These are phyloP conservation scores for Thalassarche chlororhynchos DNA, from an alignment of 2,113 vertebrate genomes.

Conservation along the genomic window DNA sequence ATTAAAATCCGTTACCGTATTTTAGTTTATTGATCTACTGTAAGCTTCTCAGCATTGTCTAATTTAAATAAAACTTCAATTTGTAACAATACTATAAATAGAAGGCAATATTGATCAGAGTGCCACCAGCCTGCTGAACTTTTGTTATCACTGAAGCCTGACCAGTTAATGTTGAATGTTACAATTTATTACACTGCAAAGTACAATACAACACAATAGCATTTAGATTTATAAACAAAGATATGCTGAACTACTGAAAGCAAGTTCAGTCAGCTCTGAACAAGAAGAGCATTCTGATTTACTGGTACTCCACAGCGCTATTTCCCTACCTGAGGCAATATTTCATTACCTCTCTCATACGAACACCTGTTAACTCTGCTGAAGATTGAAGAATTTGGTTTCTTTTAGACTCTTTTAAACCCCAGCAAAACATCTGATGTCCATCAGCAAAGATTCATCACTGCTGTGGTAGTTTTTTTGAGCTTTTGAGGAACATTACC, in stretches of 20 bases:
- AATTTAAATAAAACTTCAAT: constrained; percentile 85
- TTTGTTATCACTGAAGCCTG: constrained; percentile 77
- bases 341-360: background rate
- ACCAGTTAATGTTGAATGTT: constrained; percentile 73
- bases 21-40: constrained; percentile 72
- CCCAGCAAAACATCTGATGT: constrained; percentile 10
- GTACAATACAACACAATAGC: constrained; percentile 45
- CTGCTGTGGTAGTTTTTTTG: background rate
- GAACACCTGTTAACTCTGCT: background rate
- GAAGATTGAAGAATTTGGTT: constrained; percentile 13
- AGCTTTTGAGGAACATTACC: background rate
- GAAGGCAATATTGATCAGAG: constrained; percentile 76
- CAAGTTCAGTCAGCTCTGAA: background rate
- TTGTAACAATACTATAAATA: constrained; percentile 81
- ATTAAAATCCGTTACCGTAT: constrained; percentile 76
- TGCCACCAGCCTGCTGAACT: constrained; percentile 65
- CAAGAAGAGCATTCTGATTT: background rate
- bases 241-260: constrained; percentile 21
- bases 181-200: constrained; percentile 74
- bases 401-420: background rate
- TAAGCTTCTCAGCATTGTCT: constrained; percentile 63
- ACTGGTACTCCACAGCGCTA: background rate
- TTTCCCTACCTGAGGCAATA: background rate
- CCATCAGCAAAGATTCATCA: constrained; percentile 19
- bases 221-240: constrained; percentile 52